These are phyloP conservation scores for Menidia menidia DNA, from an alignment of 2,797 vertebrate species.

Conservation along the genomic window DNA sequence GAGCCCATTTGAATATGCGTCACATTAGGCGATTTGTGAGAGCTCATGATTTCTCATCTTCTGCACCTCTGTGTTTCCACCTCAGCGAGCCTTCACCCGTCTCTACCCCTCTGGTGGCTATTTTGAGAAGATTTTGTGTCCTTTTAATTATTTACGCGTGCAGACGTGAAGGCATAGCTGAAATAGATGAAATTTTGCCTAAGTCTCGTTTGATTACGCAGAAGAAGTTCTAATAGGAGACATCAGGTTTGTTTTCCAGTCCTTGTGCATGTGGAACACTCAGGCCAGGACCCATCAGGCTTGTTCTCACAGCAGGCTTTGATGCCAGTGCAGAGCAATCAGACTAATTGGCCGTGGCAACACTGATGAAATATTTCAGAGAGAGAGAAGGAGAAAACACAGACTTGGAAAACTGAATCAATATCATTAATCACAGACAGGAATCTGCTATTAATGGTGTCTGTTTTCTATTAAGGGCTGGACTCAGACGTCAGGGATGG, in stretches of 20 bases:
- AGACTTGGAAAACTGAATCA: constrained; percentile 84
- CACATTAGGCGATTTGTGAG: constrained; percentile 30
- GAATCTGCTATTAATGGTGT: constrained; percentile 82
- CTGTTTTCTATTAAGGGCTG: constrained; percentile 81
- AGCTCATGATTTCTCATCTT: constrained; percentile 10
- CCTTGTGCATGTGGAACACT: constrained; percentile 62
- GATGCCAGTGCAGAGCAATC: constrained; percentile 84
- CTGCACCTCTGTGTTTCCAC: constrained; percentile 2
- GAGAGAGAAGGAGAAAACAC: constrained; percentile 72
- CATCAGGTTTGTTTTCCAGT: constrained; percentile 78
- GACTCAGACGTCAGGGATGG: constrained; percentile 69
- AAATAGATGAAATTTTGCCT: constrained; percentile 78
- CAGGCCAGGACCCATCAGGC: constrained; percentile 66
- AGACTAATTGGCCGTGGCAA: constrained; percentile 86
- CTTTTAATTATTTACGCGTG: constrained; percentile 65
- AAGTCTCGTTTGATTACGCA: constrained; percentile 77
- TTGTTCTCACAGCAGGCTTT: constrained; percentile 71
- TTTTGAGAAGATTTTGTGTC: constrained; percentile 50
- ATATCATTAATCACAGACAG: constrained; percentile 86
- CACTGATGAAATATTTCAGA: constrained; percentile 82
- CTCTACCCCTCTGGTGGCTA: constrained; percentile 24
- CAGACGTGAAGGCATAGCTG: constrained; percentile 71
- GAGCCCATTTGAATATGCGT: constrained; percentile 43
- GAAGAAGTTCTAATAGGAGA: constrained; percentile 75
- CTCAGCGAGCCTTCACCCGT: constrained; percentile 4